phyloP scores from a whole-genome alignment of 2,113 vertebrate species.

The Natator depressus region DNA sequence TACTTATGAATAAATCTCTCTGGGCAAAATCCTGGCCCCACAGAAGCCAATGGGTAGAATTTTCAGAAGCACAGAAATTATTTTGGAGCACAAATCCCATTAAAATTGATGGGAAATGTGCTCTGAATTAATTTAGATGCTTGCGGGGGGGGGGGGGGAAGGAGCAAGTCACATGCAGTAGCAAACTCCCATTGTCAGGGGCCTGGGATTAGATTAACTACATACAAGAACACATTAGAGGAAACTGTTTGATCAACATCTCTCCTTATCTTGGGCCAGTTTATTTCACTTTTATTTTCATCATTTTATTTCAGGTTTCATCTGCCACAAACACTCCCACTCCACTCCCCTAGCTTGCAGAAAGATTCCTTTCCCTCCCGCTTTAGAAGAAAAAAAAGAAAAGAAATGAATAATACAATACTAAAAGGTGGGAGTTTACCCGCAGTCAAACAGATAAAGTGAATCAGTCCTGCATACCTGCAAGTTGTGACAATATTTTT shows the following conservation, averaged over 20 bases:
- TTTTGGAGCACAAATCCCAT: not conserved
- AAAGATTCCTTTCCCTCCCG: not conserved
- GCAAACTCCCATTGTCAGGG: conserved; percentile 23
- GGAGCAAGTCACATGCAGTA: conserved; percentile 32
- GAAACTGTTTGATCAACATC: not conserved
- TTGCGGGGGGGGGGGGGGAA: not conserved
- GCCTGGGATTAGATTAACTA: conserved; percentile 2
- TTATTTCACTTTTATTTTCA: not conserved
- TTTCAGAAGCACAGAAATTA: conserved; percentile 14
- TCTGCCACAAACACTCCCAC: not conserved
- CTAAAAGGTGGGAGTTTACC: not conserved
- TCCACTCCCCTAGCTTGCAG: not conserved
- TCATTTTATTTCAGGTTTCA: conserved; percentile 34
- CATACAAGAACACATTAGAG: conserved; percentile 3
- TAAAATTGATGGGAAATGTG: conserved; percentile 38
- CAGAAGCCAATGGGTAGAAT: not conserved
- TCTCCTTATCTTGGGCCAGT: not conserved
- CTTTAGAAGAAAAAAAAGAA: not conserved
- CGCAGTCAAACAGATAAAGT: not conserved
- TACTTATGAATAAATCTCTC: not conserved
- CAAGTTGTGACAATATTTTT: conserved; percentile 34
- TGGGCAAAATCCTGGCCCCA: not conserved
- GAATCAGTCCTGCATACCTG: conserved; percentile 11
- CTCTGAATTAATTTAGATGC: conserved; percentile 33
- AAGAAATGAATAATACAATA: conserved; percentile 24